Conservation (phyloP, 2,113 vertebrate genomes). For the Monarcha castaneiventris region DNA sequence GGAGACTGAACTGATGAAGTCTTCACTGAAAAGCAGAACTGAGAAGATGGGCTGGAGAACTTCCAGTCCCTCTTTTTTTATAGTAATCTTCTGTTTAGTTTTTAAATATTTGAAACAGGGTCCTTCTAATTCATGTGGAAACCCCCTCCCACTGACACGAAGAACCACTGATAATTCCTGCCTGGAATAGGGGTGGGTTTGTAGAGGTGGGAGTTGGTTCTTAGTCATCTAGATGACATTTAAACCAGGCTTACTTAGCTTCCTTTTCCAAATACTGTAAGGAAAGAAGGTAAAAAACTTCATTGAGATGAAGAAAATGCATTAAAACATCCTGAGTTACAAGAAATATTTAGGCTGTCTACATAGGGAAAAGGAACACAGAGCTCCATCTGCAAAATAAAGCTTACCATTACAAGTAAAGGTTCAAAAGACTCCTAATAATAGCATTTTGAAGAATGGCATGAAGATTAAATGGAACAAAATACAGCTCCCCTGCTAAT, state of each 20-base stretch:
- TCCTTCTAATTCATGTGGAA: neutral
- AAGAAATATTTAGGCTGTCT: neutral
- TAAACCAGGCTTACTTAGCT: neutral
- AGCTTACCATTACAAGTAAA: neutral
- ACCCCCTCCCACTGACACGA: neutral
- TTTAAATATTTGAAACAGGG: neutral
- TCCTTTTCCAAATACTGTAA: neutral
- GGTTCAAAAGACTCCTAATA: neutral
- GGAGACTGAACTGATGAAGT: neutral
- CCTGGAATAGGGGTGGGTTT: neutral
- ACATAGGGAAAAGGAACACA: neutral
- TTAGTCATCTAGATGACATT: neutral
- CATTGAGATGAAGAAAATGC: neutral
- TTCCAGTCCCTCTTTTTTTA: neutral
- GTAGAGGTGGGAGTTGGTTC: neutral
- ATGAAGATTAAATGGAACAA: neutral
- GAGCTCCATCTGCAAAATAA: neutral
- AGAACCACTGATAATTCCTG: neutral
- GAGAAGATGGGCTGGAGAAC: neutral
- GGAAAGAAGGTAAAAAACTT: neutral
- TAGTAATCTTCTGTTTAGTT: neutral
- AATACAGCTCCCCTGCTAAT: neutral
- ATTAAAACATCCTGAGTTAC: neutral
- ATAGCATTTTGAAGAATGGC: neutral
- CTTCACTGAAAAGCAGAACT: neutral